phyloP scores from a whole-genome alignment of 2,797 vertebrate genomes.

The Poeciliopsis gracilis region DNA sequence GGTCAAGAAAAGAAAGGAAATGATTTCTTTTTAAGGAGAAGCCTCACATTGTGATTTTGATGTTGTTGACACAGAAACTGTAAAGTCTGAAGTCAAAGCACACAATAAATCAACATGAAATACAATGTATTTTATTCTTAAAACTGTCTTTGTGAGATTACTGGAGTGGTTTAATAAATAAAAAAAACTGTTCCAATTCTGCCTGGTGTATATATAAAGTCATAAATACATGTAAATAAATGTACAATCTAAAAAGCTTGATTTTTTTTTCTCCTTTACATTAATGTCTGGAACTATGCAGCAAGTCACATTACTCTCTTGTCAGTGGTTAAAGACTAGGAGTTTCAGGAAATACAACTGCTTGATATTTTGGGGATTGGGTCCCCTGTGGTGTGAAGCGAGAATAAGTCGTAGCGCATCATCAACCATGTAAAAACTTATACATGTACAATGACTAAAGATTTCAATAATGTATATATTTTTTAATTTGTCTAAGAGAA shows the following conservation, averaged over 20 bases:
- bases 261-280: neutral
- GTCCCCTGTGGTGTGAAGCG: neutral
- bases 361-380: neutral
- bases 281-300: neutral
- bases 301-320: neutral
- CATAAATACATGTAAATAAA: neutral
- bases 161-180: neutral
- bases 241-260: neutral
- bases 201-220: neutral
- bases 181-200: neutral
- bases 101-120: conserved; percentile 11
- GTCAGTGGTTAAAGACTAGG: neutral
- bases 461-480: no score
- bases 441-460: no score
- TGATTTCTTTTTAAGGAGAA: neutral
- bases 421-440: neutral
- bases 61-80: conserved; percentile 1
- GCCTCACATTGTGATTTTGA: neutral
- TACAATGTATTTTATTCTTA: conserved; percentile 14
- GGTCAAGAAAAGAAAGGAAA: neutral
- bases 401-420: neutral
- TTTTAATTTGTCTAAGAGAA: no score
- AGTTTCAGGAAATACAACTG: neutral
- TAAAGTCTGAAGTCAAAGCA: conserved; percentile 10
- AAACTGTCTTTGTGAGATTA: neutral